Conservation (phyloP, 2,797 vertebrate species). For the Darevskia nairensis region DNA sequence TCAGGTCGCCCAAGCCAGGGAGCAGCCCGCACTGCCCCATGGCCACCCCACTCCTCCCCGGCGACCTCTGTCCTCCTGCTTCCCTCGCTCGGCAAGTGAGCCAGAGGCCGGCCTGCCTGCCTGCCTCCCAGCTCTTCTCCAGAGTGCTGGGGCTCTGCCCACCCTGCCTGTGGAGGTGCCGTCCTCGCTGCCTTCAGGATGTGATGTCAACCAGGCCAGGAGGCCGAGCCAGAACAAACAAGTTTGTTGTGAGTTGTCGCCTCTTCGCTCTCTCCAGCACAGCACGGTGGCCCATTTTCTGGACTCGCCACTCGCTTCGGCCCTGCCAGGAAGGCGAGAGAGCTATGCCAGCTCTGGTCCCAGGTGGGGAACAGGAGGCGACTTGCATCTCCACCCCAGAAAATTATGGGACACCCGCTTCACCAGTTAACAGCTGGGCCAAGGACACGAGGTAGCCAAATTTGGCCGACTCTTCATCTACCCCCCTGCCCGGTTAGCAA, state of each 20-base stretch:
- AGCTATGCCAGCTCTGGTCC: no score
- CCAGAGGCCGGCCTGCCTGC: no score
- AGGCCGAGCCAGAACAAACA: conserved; percentile 41
- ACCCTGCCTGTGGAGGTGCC: conserved; percentile 15
- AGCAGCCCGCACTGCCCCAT: neutral
- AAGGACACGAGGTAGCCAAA: neutral
- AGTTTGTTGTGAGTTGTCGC: conserved; percentile 16
- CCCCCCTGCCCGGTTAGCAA: no score
- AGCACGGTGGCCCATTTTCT: neutral
- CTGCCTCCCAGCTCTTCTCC: neutral
- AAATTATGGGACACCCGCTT: neutral
- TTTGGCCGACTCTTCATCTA: neutral
- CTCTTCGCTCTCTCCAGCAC: neutral
- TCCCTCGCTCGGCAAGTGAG: neutral
- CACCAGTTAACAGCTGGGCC: neutral
- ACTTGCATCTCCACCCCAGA: neutral
- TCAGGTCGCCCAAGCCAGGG: conserved; percentile 1
- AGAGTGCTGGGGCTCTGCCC: neutral
- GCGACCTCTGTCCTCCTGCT: neutral
- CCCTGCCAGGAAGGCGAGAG: neutral
- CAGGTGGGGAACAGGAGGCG: neutral
- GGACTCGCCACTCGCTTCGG: neutral
- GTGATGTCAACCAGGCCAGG: conserved; percentile 28
- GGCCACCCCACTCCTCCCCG: neutral
- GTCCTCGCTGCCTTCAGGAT: conserved; percentile 19